Evolutionary conservation across 2,888 invertebrate genomes (phyloP).

Genomic region (Pherbina coryleti): DNA sequence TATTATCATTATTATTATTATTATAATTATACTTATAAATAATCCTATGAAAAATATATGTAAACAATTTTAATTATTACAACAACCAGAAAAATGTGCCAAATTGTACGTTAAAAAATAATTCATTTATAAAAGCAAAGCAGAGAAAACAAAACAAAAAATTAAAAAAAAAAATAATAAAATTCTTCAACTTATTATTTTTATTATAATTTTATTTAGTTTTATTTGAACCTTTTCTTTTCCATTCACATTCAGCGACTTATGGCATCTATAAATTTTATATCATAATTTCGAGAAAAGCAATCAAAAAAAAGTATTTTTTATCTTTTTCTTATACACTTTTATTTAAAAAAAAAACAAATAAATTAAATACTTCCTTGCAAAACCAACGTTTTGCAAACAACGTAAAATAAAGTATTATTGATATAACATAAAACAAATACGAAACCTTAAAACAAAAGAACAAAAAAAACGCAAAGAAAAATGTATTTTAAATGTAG

Average conservation of each 20-base stretch:
- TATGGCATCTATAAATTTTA: no score
- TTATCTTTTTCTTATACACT: neutral
- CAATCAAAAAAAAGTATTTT: no score
- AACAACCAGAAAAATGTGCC: conserved; percentile 62
- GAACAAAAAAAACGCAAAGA: conserved; percentile 31
- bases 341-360: neutral
- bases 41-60: conserved; percentile 37
- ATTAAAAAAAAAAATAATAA: neutral
- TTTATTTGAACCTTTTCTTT: neutral
- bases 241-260: neutral
- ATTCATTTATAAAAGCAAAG: conserved; percentile 2
- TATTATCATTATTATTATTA: conserved; percentile 32
- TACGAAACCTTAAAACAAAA: conserved; percentile 27
- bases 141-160: conserved; percentile 17
- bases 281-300: no score
- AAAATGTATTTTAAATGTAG: conserved; percentile 39
- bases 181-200: conserved; percentile 9
- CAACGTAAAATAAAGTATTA: conserved; percentile 26
- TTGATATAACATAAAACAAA: conserved; percentile 24
- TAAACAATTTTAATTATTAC: conserved; percentile 44
- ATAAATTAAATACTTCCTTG: conserved; percentile 1
- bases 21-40: conserved; percentile 21
- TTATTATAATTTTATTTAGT: neutral
- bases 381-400: conserved; percentile 12
- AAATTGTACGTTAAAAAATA: conserved; percentile 64